Evolutionary conservation across 2,888 invertebrate species (phyloP).

Genomic region (Argyresthia goedartella): DNA sequence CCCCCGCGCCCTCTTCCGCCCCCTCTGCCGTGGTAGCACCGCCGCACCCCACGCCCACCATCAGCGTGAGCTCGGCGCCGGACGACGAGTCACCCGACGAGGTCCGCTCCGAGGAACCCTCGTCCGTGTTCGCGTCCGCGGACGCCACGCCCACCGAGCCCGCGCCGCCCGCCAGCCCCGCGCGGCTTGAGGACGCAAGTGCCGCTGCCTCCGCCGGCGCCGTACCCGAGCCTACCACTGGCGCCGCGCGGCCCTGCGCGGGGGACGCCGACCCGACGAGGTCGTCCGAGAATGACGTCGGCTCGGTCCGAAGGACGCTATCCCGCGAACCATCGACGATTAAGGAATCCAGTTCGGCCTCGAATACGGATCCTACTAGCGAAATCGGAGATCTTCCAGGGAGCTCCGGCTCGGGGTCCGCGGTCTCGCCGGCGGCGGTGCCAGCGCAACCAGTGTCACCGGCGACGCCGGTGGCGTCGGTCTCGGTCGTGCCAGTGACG

Average conservation of each 20-base stretch:
- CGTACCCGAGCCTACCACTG: neutral
- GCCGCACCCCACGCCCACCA: conserved; percentile 67
- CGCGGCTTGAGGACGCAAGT: conserved; percentile 19
- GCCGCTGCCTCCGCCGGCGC: neutral
- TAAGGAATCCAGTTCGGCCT: conserved; percentile 34
- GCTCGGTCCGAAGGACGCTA: too few species aligned
- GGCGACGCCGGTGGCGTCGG: conserved; percentile 8
- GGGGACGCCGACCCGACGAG: conserved; percentile 25
- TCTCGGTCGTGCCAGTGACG: conserved; percentile 44
- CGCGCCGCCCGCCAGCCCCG: neutral
- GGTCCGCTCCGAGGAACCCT: conserved; percentile 51
- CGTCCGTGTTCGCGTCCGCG: conserved; percentile 57
- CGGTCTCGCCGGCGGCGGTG: conserved; percentile 63
- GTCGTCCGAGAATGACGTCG: conserved; percentile 28
- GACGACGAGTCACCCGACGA: conserved; percentile 69
- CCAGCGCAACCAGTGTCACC: conserved; percentile 19
- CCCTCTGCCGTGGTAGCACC: too few species aligned
- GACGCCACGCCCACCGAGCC: conserved; percentile 53
- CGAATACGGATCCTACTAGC: conserved; percentile 28
- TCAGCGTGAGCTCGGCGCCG: conserved; percentile 80
- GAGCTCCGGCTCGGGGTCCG: conserved; percentile 43
- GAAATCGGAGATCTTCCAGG: conserved; percentile 30
- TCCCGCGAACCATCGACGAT: conserved; percentile 30
- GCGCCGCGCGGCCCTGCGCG: too few species aligned
- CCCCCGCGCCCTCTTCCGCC: too few species aligned